phyloP scores from a whole-genome alignment of 2,888 invertebrate species.

The Clunio marinus region DNA sequence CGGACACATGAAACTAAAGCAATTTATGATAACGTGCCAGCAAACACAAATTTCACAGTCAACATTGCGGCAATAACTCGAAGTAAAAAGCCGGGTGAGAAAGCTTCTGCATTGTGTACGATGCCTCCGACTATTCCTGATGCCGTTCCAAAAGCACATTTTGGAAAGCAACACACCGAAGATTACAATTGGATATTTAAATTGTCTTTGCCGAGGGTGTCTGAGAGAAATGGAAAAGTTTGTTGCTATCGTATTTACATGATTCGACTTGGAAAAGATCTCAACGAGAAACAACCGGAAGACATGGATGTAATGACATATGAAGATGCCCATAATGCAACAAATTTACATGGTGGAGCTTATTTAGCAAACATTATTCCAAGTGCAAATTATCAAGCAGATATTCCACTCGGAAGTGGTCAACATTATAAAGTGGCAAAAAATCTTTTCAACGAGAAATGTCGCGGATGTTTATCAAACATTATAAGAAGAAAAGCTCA shows the following conservation, averaged over 20 bases:
- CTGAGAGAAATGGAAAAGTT: slow-evolving; percentile 81
- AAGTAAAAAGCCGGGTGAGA: slow-evolving; percentile 67
- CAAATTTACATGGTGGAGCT: slow-evolving; percentile 62
- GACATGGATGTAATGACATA: slow-evolving; percentile 68
- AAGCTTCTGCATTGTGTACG: slow-evolving; percentile 59
- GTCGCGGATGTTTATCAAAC: slow-evolving; percentile 8
- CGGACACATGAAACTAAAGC: slow-evolving; percentile 52
- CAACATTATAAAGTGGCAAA: slow-evolving; percentile 43
- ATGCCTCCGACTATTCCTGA: slow-evolving; percentile 72
- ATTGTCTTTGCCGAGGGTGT: slow-evolving; percentile 68
- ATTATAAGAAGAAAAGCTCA: slow-evolving; percentile 18
- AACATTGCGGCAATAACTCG: slow-evolving; percentile 72
- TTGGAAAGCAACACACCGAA: slow-evolving; percentile 59
- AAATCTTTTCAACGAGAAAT: slow-evolving; percentile 12
- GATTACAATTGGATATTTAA: slow-evolving; percentile 69
- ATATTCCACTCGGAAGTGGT: slow-evolving; percentile 71
- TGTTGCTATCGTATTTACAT: slow-evolving; percentile 81
- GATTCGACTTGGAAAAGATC: slow-evolving; percentile 62
- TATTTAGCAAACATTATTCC: slow-evolving; percentile 84
- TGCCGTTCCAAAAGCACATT: slow-evolving; percentile 52
- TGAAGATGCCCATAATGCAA: slow-evolving; percentile 64
- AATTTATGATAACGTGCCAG: slow-evolving; percentile 64
- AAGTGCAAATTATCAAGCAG: slow-evolving; percentile 60
- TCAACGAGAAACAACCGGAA: slow-evolving; percentile 64
- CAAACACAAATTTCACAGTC: slow-evolving; percentile 81